phyloP scores from a whole-genome alignment of 92 coral and sea anemone species.

The Siderastrea siderea region DNA sequence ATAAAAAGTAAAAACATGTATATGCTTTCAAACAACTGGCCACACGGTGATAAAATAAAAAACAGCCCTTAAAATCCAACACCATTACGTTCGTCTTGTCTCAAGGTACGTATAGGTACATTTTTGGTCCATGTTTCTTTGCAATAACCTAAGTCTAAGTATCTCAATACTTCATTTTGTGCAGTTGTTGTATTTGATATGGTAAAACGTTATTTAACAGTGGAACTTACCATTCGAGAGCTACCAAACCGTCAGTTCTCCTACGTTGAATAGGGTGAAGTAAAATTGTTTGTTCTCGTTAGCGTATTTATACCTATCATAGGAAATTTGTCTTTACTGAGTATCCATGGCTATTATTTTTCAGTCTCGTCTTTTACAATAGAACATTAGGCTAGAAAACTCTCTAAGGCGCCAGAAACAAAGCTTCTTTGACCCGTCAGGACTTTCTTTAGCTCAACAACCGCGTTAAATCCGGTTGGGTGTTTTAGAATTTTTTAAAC shows the following conservation, averaged over 20 bases:
- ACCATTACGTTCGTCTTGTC: too few relatives aligned
- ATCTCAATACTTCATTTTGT: not conserved
- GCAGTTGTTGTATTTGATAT: not conserved
- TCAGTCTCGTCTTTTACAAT: not conserved
- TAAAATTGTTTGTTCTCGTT: not conserved
- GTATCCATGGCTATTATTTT: not conserved
- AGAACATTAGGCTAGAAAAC: not conserved
- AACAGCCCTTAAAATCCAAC: too few relatives aligned
- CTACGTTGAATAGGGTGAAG: not conserved
- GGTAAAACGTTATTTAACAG: not conserved
- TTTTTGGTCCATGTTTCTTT: not conserved
- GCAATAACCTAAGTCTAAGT: not conserved
- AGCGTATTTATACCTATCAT: conserved; percentile 17
- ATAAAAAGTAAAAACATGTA: too few relatives aligned
- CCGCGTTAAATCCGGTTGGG: conserved; percentile 30
- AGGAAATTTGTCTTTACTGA: not conserved
- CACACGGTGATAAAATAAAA: too few relatives aligned
- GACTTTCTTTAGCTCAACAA: not conserved
- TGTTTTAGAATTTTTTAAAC: not conserved
- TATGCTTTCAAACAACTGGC: too few relatives aligned
- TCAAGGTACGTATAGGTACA: too few relatives aligned
- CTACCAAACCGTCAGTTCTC: not conserved
- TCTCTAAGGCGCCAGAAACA: conserved; percentile 22
- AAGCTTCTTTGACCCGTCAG: not conserved
- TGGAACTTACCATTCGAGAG: not conserved